These are phyloP conservation scores for Cuniculus paca DNA, from an alignment of 2,797 vertebrate species.

Conservation along the genomic window DNA sequence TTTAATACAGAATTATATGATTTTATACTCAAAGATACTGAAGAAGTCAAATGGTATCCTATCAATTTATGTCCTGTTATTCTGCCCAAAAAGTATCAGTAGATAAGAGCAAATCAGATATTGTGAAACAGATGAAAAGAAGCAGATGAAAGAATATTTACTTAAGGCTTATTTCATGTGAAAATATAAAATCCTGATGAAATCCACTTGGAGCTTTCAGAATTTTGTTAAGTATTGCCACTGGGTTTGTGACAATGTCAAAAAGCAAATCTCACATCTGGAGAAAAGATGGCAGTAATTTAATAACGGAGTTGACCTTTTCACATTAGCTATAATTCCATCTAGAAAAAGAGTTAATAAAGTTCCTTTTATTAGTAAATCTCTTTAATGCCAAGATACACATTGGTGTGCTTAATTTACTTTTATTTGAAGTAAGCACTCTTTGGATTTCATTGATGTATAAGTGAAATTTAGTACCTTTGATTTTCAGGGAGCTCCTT, in stretches of 20 bases:
- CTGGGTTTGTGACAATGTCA: slow-evolving; percentile 10
- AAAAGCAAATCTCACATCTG: slow-evolving; percentile 67
- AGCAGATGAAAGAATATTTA: slow-evolving; percentile 14
- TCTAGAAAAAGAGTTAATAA: slow-evolving; percentile 56
- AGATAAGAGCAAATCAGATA: slow-evolving; percentile 24
- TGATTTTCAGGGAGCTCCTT: slow-evolving; percentile 29
- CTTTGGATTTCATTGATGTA: background rate
- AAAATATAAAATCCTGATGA: slow-evolving; percentile 47
- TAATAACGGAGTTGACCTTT: slow-evolving; percentile 62
- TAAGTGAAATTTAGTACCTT: background rate
- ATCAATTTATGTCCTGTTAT: background rate
- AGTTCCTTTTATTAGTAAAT: slow-evolving; percentile 63
- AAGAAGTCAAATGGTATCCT: background rate
- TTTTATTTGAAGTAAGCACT: slow-evolving; percentile 54
- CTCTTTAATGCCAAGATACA: slow-evolving; percentile 58
- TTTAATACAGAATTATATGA: slow-evolving; percentile 22
- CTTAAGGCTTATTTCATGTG: slow-evolving; percentile 28
- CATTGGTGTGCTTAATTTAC: slow-evolving; percentile 21
- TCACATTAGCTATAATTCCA: slow-evolving; percentile 64
- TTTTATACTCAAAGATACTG: slow-evolving; percentile 32
- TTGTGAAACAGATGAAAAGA: background rate
- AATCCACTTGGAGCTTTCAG: slow-evolving; percentile 51
- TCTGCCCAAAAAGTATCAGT: background rate
- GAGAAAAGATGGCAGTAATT: slow-evolving; percentile 46
- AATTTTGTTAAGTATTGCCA: slow-evolving; percentile 37